phyloP scores from a whole-genome alignment of 2,797 vertebrate genomes.

The Rhinoraja longicauda region DNA sequence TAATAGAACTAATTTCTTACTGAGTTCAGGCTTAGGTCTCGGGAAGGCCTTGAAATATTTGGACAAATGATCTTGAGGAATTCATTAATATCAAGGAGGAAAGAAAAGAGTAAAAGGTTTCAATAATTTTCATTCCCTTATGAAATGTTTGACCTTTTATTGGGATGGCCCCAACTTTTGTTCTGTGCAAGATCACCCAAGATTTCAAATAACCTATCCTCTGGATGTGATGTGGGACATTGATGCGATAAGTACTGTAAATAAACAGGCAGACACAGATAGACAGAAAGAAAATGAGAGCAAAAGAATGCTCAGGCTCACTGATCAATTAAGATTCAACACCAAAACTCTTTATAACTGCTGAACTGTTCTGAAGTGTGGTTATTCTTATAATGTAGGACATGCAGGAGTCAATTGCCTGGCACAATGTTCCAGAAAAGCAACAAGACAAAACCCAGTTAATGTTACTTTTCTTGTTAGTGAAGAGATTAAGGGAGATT shows the following conservation, averaged over 20 bases:
- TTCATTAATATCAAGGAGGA: not conserved
- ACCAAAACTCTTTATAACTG: not conserved
- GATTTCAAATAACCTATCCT: not conserved
- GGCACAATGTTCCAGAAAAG: not conserved
- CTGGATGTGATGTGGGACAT: not conserved
- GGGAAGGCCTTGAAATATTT: not conserved
- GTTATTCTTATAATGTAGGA: not conserved
- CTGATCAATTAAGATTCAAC: too few species aligned
- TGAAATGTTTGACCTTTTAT: not conserved
- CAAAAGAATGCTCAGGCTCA: too few species aligned
- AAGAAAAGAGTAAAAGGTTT: not conserved
- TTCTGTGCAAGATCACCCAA: not conserved
- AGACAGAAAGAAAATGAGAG: not conserved
- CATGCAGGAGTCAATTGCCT: not conserved
- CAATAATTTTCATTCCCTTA: not conserved
- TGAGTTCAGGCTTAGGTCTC: not conserved
- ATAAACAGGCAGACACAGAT: not conserved
- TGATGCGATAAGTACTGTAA: too few species aligned
- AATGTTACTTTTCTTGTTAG: too few species aligned
- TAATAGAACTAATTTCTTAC: not conserved
- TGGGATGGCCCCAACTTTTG: not conserved
- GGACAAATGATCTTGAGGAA: not conserved
- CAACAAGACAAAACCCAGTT: not conserved
- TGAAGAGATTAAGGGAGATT: not conserved
- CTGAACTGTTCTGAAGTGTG: not conserved